These are phyloP conservation scores for Agriopis leucophaearia DNA, from an alignment of 2,888 invertebrate species.

Conservation along the genomic window DNA sequence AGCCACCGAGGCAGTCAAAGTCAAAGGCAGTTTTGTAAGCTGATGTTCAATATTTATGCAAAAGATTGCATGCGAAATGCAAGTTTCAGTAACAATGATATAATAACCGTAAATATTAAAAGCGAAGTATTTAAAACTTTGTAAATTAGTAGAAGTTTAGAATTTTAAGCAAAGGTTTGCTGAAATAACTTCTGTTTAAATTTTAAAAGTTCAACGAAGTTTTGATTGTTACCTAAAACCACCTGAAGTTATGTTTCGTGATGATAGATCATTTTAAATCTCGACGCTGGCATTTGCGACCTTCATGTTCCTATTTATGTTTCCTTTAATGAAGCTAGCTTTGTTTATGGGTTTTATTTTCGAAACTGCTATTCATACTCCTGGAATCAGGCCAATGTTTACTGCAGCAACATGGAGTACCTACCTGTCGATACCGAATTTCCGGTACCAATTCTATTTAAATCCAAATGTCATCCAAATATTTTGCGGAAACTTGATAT, in stretches of 20 bases:
- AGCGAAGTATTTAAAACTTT: not conserved
- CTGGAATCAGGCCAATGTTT: constrained; percentile 25
- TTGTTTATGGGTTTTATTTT: constrained; percentile 27
- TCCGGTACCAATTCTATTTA: not conserved
- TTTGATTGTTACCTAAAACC: constrained; percentile 2
- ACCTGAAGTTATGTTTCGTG: constrained; percentile 7
- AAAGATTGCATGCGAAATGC: not conserved
- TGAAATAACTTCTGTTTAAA: constrained; percentile 4
- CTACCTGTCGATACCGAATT: constrained; percentile 18
- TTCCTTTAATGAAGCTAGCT: constrained; percentile 30
- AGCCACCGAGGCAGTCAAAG: no score
- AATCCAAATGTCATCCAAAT: not conserved
- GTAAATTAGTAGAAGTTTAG: constrained; percentile 1
- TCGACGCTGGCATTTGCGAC: constrained; percentile 13
- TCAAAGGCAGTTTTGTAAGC: not conserved
- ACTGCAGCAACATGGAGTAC: constrained; percentile 3
- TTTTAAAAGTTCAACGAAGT: constrained; percentile 8
- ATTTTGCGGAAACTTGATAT: constrained; percentile 1
- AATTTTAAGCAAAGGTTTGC: constrained; percentile 1
- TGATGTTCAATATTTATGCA: no score
- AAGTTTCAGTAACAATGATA: not conserved
- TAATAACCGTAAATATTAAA: not conserved
- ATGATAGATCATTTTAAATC: not conserved
- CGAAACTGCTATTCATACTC: constrained; percentile 14
- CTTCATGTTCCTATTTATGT: constrained; percentile 16